phyloP scores from a whole-genome alignment of 2,797 vertebrate species.

The Sandelia bainsii region DNA sequence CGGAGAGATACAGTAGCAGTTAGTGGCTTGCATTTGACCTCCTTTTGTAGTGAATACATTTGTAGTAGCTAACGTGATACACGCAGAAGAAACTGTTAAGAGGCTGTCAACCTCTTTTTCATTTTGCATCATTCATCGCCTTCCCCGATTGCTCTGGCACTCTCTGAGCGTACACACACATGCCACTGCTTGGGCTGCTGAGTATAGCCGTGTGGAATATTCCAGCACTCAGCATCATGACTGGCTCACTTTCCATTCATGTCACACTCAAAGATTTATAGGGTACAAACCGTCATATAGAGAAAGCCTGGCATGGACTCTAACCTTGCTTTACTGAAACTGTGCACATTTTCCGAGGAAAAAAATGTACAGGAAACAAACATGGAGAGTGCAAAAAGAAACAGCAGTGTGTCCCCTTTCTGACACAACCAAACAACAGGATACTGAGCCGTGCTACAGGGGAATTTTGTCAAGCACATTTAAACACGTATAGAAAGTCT shows the following conservation, averaged over 20 bases:
- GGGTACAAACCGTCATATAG: constrained; percentile 44
- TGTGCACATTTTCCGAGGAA: too few relatives aligned
- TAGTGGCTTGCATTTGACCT: constrained; percentile 49
- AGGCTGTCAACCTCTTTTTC: constrained; percentile 56
- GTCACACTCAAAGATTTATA: constrained; percentile 71
- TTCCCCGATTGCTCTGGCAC: not conserved
- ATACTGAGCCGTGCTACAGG: constrained; percentile 1
- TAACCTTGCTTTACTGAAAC: constrained; percentile 18
- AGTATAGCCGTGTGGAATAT: constrained; percentile 47
- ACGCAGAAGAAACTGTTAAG: constrained; percentile 46
- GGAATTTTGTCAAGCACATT: not conserved
- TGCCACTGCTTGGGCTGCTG: not conserved
- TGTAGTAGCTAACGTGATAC: constrained; percentile 50
- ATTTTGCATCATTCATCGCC: constrained; percentile 71
- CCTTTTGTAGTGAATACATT: constrained; percentile 56
- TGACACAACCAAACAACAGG: constrained; percentile 28
- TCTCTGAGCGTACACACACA: not conserved
- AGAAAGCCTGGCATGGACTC: constrained; percentile 22
- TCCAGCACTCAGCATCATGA: constrained; percentile 66
- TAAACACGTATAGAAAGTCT: not conserved
- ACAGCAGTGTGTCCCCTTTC: constrained; percentile 25
- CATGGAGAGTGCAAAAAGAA: not conserved
- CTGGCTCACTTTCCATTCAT: constrained; percentile 54
- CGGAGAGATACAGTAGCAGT: constrained; percentile 21
- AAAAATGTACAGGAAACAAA: not conserved